These are phyloP conservation scores for Catamblyrhynchus diadema DNA, from an alignment of 2,797 vertebrate species.

Conservation along the genomic window DNA sequence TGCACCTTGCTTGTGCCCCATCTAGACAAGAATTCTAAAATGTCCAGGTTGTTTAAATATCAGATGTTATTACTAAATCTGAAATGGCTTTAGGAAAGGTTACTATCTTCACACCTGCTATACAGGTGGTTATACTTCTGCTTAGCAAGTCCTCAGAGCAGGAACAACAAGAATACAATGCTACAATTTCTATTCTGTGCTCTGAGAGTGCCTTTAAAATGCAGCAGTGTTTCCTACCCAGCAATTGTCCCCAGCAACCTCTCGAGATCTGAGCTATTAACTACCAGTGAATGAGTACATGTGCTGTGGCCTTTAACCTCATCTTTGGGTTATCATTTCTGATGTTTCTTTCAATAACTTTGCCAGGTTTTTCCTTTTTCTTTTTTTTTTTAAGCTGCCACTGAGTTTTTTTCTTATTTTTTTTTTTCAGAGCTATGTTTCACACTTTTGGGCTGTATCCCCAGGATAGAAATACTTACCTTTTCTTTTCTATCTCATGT, in stretches of 20 bases:
- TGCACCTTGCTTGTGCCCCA: not conserved
- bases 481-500: conserved; percentile 30
- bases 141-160: not conserved
- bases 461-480: not conserved
- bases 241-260: conserved; percentile 18
- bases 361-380: not conserved
- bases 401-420: not conserved
- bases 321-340: conserved; percentile 32
- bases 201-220: conserved; percentile 9
- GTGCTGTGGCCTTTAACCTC: conserved; percentile 18
- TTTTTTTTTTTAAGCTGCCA: not conserved
- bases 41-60: not conserved
- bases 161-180: not conserved
- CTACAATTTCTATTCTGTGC: not conserved
- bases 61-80: not conserved
- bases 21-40: not conserved
- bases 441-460: not conserved
- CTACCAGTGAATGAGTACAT: conserved; percentile 26
- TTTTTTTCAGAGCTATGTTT: not conserved
- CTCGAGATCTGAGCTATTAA: conserved; percentile 42
- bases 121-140: not conserved
- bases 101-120: not conserved
- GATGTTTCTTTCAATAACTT: conserved; percentile 46
- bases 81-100: not conserved
- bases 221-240: not conserved